Evolutionary conservation across 2,113 vertebrate genomes (phyloP), one percentile per base, ranked within the genome.

Genomic region (Nibea albiflora): DNA sequence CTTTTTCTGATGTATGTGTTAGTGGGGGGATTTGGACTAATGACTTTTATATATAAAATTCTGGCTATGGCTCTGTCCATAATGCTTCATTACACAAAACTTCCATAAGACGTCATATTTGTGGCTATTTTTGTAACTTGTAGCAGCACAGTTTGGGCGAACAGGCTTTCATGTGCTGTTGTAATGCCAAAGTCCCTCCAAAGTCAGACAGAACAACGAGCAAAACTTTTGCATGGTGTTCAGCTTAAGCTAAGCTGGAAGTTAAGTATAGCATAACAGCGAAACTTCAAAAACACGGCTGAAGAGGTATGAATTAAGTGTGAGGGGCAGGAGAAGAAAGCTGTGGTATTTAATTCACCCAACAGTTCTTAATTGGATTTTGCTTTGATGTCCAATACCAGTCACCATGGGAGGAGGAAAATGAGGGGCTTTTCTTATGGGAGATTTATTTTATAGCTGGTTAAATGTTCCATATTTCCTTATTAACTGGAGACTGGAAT

Each of bases 301-400:
- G 60, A 86, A 78, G 85, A 85, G 86, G 74, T 88, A 73, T 60
- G 70, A 86, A 77, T 64, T 35, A 80, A 85, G 39, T 62, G 61
- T 82, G 73, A 70, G 63, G 73, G 80, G 63, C 50, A 56, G 63
- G 52, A 47, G 87, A 76, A 65, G 82, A 77, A 83, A 83, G 81
- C 58, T 0, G 46, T 81, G 76, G 81, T 85, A 77, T 85, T 94
- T 89, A 88, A 90, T 84, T 92, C 90, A 91, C 76, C 84, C 90
- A 87, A 87, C 87, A 63, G 71, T 73, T 88, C 79, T 78, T 94
- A 94, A 95, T 94, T 94, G 92, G 93, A 94, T 94, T 94, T 90
- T 70, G 78, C 90, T 93, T 89, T 92, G 90, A 95, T 90, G 90
- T 89, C 87, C 84, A 84, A 78, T 53, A 88, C 79, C 68, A 92